phyloP scores from a whole-genome alignment of 2,113 vertebrate species.

The Rhynchomys soricoides region DNA sequence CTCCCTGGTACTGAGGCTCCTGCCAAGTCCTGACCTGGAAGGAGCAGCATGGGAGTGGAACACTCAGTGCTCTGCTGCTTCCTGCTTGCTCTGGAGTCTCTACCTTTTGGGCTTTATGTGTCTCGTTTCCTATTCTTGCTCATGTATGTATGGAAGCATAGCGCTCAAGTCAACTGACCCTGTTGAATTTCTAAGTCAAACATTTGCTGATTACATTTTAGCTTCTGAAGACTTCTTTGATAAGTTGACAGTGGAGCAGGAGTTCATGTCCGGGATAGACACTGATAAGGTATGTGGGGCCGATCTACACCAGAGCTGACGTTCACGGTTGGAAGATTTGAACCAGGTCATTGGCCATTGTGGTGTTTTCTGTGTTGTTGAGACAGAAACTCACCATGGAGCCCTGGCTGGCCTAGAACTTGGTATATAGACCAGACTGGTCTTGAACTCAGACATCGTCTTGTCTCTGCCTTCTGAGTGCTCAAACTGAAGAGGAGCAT shows the following conservation, averaged over 20 bases:
- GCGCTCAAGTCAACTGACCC: neutral
- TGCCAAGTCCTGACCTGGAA: neutral
- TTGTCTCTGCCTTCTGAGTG: neutral
- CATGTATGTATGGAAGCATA: neutral
- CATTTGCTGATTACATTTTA: slow-evolving; percentile 81
- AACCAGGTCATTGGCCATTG: neutral
- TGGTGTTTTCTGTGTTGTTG: neutral
- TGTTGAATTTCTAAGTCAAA: slow-evolving; percentile 47
- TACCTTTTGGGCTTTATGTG: neutral
- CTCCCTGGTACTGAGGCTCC: neutral
- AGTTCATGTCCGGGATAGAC: slow-evolving; percentile 99
- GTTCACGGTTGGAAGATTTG: neutral
- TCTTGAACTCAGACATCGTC: neutral
- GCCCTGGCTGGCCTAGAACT: neutral
- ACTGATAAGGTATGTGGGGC: slow-evolving; percentile 94
- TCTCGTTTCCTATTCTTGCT: slow-evolving; percentile 30
- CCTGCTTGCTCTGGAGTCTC: neutral
- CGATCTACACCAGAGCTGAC: too few relatives aligned
- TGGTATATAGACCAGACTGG: neutral
- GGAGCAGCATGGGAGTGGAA: fast-evolving
- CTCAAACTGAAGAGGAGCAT: neutral
- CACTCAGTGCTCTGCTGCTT: neutral
- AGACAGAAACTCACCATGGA: neutral
- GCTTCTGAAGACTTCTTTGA: slow-evolving; percentile 99
- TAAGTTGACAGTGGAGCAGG: slow-evolving; percentile 98